Percentiles rank a stretch among this genome's conserved stretches.
phyloP scores from a whole-genome alignment of 2,113 vertebrate genomes.

The Nesogale talazaci region DNA sequence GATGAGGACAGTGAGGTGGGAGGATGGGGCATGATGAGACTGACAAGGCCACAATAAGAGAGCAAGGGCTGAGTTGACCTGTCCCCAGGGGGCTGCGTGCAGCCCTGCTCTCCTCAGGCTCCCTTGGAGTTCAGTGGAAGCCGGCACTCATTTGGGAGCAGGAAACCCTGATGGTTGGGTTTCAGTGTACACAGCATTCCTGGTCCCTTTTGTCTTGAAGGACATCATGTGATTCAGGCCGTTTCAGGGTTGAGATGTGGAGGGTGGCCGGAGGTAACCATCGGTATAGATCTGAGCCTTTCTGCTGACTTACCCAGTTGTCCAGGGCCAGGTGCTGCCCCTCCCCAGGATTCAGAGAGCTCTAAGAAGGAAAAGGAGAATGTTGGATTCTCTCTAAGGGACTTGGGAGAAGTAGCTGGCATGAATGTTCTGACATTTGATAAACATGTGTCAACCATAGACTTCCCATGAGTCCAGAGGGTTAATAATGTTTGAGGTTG shows the following conservation, averaged over 20 bases:
- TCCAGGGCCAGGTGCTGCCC: neutral
- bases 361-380: neutral
- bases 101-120: too few relatives aligned
- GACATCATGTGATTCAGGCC: neutral
- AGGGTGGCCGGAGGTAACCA: neutral
- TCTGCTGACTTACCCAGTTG: neutral
- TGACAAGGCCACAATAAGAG: neutral
- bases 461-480: neutral
- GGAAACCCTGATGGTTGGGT: rapidly evolving
- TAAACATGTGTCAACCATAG: neutral
- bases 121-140: neutral
- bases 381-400: neutral
- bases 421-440: neutral
- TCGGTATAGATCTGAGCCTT: too few relatives aligned
- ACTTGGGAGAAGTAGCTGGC: neutral
- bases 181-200: neutral
- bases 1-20: neutral
- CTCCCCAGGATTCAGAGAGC: neutral
- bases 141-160: neutral
- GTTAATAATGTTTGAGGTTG: neutral
- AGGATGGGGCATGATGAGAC: neutral
- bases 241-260: neutral
- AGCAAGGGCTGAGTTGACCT: rapidly evolving
- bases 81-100: rapidly evolving
- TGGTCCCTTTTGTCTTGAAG: neutral